Conservation (phyloP, 64 coral and sea anemone genomes). For the Stylophora pistillata region DNA sequence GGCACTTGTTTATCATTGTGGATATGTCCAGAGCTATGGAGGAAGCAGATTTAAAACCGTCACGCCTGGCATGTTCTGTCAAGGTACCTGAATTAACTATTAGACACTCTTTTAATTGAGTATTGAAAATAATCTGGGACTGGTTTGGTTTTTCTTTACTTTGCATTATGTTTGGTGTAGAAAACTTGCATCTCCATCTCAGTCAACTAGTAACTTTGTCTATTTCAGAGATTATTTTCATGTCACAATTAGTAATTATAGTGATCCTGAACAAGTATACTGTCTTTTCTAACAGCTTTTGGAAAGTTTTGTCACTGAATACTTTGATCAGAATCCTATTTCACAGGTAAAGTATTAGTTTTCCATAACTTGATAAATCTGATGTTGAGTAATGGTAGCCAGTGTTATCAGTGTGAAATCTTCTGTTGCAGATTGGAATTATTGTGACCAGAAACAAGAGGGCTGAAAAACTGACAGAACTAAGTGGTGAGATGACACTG, state of each 20-base stretch:
- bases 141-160: too few species aligned
- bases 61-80: conserved; percentile 69
- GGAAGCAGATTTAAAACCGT: conserved; percentile 93
- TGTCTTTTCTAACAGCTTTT: conserved; percentile 69
- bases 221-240: too few species aligned
- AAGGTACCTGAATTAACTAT: conserved; percentile 53
- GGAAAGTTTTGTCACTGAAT: conserved; percentile 87
- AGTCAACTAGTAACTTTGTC: too few species aligned
- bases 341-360: conserved; percentile 74
- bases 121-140: background rate
- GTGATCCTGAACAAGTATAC: too few species aligned
- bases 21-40: conserved; percentile 97
- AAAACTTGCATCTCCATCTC: too few species aligned
- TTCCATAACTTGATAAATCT: too few species aligned
- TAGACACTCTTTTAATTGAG: background rate
- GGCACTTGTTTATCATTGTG: conserved; percentile 88
- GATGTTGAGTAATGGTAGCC: background rate
- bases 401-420: conserved; percentile 40
- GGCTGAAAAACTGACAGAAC: conserved; percentile 91
- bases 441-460: conserved; percentile 92
- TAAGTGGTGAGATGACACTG: conserved; percentile 61
- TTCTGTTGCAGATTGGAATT: conserved; percentile 68
- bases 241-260: too few species aligned
- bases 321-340: conserved; percentile 99
- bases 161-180: too few species aligned